Evolutionary conservation across 2,888 invertebrate species (phyloP), one percentile per base, ranked within the genome.

Genomic region (Emesis russula): DNA sequence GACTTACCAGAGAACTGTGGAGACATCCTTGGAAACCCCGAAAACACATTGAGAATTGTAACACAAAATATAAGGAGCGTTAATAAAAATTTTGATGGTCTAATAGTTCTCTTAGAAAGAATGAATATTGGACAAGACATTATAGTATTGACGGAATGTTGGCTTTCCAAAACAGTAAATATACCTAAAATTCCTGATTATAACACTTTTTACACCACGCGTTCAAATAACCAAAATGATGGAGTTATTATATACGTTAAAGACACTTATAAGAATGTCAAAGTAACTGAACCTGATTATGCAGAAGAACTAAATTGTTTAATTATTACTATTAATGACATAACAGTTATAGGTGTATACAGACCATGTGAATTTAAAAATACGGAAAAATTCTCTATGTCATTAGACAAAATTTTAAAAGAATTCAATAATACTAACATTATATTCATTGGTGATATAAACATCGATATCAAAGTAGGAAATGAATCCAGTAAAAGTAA

Each of bases 161-260:
- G 25, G 63, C 63, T 63, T 25, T 25, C 63, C 25, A 63, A 63
- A 25, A 63, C 25, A 63, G 18, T 6, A 3, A 63, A 0, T 5
- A 63, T 63, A 63, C 7, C 63, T 3, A 63, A 25, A 63, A 63
- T 63, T 63, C 11, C 63, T 63, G 63, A n/a, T 58, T 63, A 63
- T 63, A 9, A 11, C 11, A 9, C 9, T 11, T 63, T 63, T 4
- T 9, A 63, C n/a, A 63, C 63, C 25, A 25, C 63, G 9, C 63
- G 63, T 3, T 7, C 25, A 3, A 9, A 63, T 63, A 63, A 63
- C 25, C 25, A 63, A 11, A 63, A 63, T 25, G 25, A 63, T 25
- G 25, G 25, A 3, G 63, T 63, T 63, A 25, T 63, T 18, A 58
- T 58, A 58, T 58, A 58, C 13, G 18, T 58, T 18, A 58, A 58